These are phyloP conservation scores for Aegotheles bennettii DNA, from an alignment of 2,113 vertebrate species.

Conservation along the genomic window DNA sequence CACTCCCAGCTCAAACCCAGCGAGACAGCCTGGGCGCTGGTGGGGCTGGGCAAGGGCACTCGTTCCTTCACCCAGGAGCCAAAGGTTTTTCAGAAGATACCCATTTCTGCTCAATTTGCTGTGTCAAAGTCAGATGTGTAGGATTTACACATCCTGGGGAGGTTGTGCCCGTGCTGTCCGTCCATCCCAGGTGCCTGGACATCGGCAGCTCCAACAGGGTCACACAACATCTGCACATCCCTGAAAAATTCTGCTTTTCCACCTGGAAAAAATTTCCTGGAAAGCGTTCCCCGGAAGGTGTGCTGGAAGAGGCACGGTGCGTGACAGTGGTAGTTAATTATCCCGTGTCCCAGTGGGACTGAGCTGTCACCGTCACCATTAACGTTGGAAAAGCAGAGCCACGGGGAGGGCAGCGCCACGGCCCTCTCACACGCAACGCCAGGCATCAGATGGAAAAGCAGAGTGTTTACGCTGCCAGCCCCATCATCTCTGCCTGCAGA, in stretches of 20 bases:
- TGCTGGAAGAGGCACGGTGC: rapidly evolving
- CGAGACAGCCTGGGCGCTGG: rapidly evolving
- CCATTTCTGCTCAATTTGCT: neutral
- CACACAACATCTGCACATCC: rapidly evolving
- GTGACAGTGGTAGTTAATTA: neutral
- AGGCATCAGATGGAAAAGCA: neutral
- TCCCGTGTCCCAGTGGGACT: neutral
- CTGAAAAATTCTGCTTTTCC: neutral
- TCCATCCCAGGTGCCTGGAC: neutral
- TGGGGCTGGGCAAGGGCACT: neutral
- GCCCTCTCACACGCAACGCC: neutral
- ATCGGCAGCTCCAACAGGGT: neutral
- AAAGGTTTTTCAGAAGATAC: neutral
- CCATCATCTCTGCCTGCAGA: neutral
- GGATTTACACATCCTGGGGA: neutral
- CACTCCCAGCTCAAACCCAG: neutral
- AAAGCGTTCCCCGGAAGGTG: neutral
- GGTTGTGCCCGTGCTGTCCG: rapidly evolving
- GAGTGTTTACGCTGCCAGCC: neutral
- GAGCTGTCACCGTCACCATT: neutral
- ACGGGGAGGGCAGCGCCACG: neutral
- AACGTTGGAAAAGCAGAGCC: neutral
- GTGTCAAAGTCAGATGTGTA: neutral
- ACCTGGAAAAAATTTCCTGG: neutral
- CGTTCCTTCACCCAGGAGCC: neutral